phyloP scores from a whole-genome alignment of 2,888 invertebrate species.

The Polydrusus cervinus region DNA sequence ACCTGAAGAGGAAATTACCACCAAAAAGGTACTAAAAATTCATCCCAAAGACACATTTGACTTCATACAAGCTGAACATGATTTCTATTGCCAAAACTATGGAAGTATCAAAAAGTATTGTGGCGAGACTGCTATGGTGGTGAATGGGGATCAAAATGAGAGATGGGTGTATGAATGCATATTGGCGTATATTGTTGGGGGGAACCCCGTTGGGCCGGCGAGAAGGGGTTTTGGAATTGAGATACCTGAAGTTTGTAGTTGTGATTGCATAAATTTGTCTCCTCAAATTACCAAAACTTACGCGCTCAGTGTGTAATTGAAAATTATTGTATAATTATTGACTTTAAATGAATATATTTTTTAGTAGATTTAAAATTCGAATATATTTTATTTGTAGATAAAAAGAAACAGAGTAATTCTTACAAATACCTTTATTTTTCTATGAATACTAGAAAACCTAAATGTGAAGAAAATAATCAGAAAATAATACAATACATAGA shows the following conservation, averaged over 20 bases:
- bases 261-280: conserved; percentile 50
- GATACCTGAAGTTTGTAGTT: conserved; percentile 49
- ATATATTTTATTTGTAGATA: no score
- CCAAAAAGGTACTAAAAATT: conserved; percentile 59
- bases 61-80: conserved; percentile 67
- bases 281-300: conserved; percentile 42
- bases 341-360: not conserved
- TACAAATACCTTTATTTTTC: no score
- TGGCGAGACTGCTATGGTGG: conserved; percentile 64
- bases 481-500: no score
- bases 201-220: conserved; percentile 47
- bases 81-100: conserved; percentile 69
- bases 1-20: not conserved
- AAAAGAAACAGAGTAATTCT: no score
- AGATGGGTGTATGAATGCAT: conserved; percentile 66
- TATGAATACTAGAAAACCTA: no score
- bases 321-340: not conserved
- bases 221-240: conserved; percentile 47
- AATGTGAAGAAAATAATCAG: no score
- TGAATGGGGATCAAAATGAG: conserved; percentile 67
- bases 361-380: no score
- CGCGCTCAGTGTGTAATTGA: conserved; percentile 20
- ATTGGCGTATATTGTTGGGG: conserved; percentile 50
- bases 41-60: conserved; percentile 67
- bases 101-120: conserved; percentile 68